phyloP scores from a whole-genome alignment of 2,797 vertebrate species.

The Calcarius lapponicus region DNA sequence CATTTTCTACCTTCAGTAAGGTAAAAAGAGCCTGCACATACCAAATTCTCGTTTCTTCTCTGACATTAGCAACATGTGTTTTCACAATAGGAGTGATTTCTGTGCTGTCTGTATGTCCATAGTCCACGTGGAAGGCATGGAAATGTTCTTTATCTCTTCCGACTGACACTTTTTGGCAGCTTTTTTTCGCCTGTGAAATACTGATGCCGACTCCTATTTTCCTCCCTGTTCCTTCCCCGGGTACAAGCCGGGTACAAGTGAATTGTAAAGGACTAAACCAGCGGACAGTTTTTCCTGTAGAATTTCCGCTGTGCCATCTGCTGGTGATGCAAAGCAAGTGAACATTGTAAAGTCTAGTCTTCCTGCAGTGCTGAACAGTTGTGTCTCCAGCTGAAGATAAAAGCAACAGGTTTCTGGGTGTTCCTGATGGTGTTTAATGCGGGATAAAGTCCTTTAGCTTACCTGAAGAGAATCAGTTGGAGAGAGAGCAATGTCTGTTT shows the following conservation, averaged over 20 bases:
- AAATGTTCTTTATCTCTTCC: neutral
- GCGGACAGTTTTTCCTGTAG: neutral
- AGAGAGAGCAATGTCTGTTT: neutral
- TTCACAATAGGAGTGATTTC: neutral
- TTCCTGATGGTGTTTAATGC: neutral
- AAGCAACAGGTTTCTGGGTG: neutral
- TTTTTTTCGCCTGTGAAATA: neutral
- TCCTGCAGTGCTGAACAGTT: neutral
- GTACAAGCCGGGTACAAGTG: too few species aligned
- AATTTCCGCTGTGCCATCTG: conserved; percentile 30
- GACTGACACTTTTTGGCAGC: neutral
- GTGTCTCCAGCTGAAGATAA: neutral
- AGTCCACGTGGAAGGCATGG: neutral
- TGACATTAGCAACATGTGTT: fast-evolving
- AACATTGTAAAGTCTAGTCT: neutral
- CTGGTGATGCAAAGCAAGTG: neutral
- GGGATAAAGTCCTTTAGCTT: neutral
- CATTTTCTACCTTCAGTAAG: neutral
- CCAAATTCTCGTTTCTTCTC: neutral
- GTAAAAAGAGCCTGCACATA: neutral
- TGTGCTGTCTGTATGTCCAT: fast-evolving
- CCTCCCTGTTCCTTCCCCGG: fast-evolving
- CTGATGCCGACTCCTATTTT: neutral
- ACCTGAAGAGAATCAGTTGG: neutral
- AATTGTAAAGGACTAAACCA: neutral